A percentile compares a stretch with the other conserved stretches of the same genome.
Evolutionary conservation across 1,140 invertebrate species (phyloP).

Genomic region (Drosophila equinoxialis): DNA sequence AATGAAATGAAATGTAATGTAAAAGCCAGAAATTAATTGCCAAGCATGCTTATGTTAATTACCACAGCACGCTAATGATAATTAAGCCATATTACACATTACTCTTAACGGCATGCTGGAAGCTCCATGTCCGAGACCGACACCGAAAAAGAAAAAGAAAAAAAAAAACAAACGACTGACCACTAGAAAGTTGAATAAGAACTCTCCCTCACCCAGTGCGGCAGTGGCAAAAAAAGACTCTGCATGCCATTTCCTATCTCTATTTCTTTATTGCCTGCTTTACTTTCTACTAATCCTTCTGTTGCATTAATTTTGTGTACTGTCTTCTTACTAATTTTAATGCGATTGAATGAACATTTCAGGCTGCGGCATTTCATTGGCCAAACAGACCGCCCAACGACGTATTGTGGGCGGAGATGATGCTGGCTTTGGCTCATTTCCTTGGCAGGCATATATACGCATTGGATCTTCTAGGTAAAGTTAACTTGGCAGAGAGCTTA

Average conservation of each 20-base stretch:
- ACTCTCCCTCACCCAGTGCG: slow-evolving; percentile 10
- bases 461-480: slow-evolving; percentile 90
- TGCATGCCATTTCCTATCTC: neutral
- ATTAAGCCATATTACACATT: slow-evolving; percentile 68
- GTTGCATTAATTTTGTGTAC: neutral
- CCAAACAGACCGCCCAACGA: slow-evolving; percentile 92
- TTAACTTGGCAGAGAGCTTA: too few relatives aligned
- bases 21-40: slow-evolving; percentile 47
- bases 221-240: slow-evolving; percentile 27
- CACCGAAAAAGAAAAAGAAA: neutral
- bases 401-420: slow-evolving; percentile 96
- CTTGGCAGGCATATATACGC: slow-evolving; percentile 97
- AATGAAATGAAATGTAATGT: slow-evolving; percentile 28
- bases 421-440: slow-evolving; percentile 96
- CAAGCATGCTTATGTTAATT: slow-evolving; percentile 76
- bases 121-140: slow-evolving; percentile 38
- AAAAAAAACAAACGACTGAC: slow-evolving; percentile 8
- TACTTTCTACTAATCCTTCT: slow-evolving; percentile 51
- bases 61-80: slow-evolving; percentile 67
- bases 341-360: slow-evolving; percentile 29
- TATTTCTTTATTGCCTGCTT: slow-evolving; percentile 37
- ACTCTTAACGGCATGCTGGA: slow-evolving; percentile 58
- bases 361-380: slow-evolving; percentile 93
- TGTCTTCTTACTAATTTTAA: neutral
- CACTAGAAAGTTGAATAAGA: slow-evolving; percentile 46